These are phyloP conservation scores for Eupithecia pulchellata DNA, from an alignment of 2,888 invertebrate species.

Conservation along the genomic window DNA sequence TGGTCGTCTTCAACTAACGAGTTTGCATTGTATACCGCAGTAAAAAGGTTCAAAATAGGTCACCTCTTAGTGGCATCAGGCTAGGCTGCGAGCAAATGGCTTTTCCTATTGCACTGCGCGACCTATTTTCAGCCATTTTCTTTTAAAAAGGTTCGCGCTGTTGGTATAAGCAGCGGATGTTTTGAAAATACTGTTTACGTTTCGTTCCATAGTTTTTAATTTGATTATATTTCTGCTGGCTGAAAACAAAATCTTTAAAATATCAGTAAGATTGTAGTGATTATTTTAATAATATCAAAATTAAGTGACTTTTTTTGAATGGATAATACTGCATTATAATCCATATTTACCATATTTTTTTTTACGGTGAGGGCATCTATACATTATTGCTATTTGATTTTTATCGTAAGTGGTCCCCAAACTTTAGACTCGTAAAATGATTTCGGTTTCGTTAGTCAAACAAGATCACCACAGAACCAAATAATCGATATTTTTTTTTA, in stretches of 20 bases:
- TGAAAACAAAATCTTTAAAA: background rate
- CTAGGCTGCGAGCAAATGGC: slow-evolving; percentile 47
- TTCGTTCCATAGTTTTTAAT: background rate
- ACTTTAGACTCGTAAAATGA: too few species aligned
- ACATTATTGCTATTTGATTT: too few species aligned
- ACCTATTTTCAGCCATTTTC: slow-evolving; percentile 52
- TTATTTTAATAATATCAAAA: too few species aligned
- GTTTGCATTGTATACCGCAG: slow-evolving; percentile 57
- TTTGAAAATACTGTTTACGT: slow-evolving; percentile 8
- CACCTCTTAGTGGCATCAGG: slow-evolving; percentile 46
- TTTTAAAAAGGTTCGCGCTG: slow-evolving; percentile 31
- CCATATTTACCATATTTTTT: too few species aligned
- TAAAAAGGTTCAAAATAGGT: slow-evolving; percentile 64
- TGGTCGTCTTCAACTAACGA: slow-evolving; percentile 55
- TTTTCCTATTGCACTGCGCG: slow-evolving; percentile 49
- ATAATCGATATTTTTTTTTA: too few species aligned
- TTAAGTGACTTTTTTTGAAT: background rate
- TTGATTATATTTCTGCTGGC: background rate
- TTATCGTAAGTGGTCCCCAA: too few species aligned
- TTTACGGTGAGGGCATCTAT: background rate
- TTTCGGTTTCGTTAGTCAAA: too few species aligned
- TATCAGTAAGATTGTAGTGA: background rate
- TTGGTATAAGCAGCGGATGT: slow-evolving; percentile 22
- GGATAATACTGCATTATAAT: too few species aligned
- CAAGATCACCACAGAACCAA: too few species aligned